Evolutionary conservation across 2,888 invertebrate species (phyloP).

Genomic region (Drosophila sordidula): DNA sequence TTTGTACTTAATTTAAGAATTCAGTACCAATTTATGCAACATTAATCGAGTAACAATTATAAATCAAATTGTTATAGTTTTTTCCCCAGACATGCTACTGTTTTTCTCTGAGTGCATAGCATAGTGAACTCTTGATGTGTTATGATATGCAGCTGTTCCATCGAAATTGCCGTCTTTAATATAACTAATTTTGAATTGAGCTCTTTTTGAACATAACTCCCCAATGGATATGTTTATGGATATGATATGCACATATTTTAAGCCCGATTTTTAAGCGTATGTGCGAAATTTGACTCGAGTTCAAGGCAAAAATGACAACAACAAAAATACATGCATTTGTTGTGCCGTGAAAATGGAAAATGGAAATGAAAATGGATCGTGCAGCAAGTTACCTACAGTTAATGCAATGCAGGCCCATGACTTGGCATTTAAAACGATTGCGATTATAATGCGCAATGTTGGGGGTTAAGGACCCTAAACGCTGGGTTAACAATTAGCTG

Average conservation of each 20-base stretch:
- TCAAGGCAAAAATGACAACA: constrained; percentile 41
- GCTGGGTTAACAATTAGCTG: background rate
- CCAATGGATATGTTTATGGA: constrained; percentile 22
- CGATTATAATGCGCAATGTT: constrained; percentile 40
- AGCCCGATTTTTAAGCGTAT: constrained; percentile 48
- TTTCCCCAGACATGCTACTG: background rate
- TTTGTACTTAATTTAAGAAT: too few species aligned
- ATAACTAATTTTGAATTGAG: constrained; percentile 68
- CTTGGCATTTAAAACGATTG: constrained; percentile 36
- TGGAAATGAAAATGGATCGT: constrained; percentile 18
- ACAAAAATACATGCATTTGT: constrained; percentile 4
- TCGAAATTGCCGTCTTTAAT: constrained; percentile 58
- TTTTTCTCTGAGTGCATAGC: background rate
- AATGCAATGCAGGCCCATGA: constrained; percentile 46
- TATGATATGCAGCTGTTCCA: constrained; percentile 18
- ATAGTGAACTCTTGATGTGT: background rate
- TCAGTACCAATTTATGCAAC: too few species aligned
- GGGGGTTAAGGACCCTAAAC: constrained; percentile 26
- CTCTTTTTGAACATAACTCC: constrained; percentile 25
- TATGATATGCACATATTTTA: constrained; percentile 58
- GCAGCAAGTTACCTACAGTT: constrained; percentile 5
- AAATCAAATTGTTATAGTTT: background rate
- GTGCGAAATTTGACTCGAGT: constrained; percentile 56
- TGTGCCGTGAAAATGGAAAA: constrained; percentile 18
- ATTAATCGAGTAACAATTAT: too few species aligned